A percentile compares a stretch with the other conserved stretches of the same genome.
phyloP scores from a whole-genome alignment of 2,113 vertebrate genomes.

The Brachypteracias leptosomus region DNA sequence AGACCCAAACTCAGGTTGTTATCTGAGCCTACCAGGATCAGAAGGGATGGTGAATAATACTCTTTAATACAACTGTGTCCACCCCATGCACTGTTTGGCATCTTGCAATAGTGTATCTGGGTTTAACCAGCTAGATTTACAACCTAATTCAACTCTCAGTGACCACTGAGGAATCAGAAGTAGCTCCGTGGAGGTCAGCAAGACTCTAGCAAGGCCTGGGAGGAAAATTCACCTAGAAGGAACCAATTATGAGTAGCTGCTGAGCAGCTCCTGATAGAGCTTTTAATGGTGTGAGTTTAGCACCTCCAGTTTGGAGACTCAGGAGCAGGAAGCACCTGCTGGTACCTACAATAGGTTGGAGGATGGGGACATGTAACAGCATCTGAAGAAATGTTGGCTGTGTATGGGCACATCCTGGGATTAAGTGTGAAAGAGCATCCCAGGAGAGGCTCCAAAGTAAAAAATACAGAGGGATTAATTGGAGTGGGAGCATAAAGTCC shows the following conservation, averaged over 20 bases:
- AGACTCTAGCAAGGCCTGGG: neutral
- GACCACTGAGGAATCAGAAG: neutral
- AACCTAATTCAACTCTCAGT: neutral
- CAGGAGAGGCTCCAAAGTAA: neutral
- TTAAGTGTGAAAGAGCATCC: neutral
- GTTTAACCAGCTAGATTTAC: neutral
- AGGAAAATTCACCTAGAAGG: neutral
- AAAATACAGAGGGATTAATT: neutral
- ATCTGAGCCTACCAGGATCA: neutral
- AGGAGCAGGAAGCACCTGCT: neutral
- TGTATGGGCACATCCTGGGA: neutral
- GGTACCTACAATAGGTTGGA: neutral
- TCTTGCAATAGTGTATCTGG: neutral
- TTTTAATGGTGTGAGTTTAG: neutral
- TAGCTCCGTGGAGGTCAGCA: neutral
- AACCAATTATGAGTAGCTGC: neutral
- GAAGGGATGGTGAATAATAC: neutral
- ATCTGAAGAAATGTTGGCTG: neutral
- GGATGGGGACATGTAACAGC: neutral
- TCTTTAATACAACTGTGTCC: neutral
- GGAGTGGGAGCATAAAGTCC: neutral
- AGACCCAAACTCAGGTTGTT: neutral
- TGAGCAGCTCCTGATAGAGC: neutral
- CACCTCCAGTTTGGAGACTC: neutral
- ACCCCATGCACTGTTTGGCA: neutral